Percentiles rank a stretch among this genome's conserved stretches.
These are phyloP conservation scores for Dicranocentrus wangi DNA, from an alignment of 2,888 invertebrate genomes.

Conservation along the genomic window DNA sequence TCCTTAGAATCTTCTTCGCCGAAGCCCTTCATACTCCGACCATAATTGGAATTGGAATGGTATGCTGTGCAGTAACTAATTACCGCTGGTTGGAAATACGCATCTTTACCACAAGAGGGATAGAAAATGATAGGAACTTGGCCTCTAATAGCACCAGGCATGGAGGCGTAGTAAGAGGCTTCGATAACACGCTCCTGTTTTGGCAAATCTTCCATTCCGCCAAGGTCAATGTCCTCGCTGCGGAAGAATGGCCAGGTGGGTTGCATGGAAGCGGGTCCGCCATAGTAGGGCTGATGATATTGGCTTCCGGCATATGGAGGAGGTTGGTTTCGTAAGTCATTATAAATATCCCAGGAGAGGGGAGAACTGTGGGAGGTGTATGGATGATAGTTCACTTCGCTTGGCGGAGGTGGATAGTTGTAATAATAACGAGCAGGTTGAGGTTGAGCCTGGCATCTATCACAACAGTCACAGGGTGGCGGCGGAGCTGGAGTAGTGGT, in stretches of 20 bases:
- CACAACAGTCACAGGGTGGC: slow-evolving; percentile 26
- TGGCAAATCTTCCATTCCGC: slow-evolving; percentile 8
- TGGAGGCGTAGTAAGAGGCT: slow-evolving; percentile 60
- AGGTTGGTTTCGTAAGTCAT: slow-evolving; percentile 6
- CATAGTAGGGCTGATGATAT: neutral
- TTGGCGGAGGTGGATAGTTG: slow-evolving; percentile 40
- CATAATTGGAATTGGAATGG: slow-evolving; percentile 33
- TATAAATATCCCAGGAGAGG: slow-evolving; percentile 23
- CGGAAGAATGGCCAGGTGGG: slow-evolving; percentile 42
- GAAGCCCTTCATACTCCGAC: slow-evolving; percentile 25
- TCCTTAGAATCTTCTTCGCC: too few species aligned
- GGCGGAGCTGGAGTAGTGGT: too few species aligned
- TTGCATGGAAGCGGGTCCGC: neutral
- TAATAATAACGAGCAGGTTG: slow-evolving; percentile 23
- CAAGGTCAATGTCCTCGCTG: slow-evolving; percentile 10
- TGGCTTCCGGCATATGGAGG: neutral
- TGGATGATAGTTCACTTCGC: slow-evolving; percentile 43
- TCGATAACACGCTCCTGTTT: slow-evolving; percentile 54
- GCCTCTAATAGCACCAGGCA: slow-evolving; percentile 70
- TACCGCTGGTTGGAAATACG: slow-evolving; percentile 67
- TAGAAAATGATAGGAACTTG: slow-evolving; percentile 69
- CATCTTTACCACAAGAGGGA: slow-evolving; percentile 67
- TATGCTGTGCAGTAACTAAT: slow-evolving; percentile 65
- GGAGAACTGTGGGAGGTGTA: neutral
- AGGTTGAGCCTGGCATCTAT: slow-evolving; percentile 15